Conservation (phyloP, 2,888 invertebrate species). For the Lapara coniferarum region DNA sequence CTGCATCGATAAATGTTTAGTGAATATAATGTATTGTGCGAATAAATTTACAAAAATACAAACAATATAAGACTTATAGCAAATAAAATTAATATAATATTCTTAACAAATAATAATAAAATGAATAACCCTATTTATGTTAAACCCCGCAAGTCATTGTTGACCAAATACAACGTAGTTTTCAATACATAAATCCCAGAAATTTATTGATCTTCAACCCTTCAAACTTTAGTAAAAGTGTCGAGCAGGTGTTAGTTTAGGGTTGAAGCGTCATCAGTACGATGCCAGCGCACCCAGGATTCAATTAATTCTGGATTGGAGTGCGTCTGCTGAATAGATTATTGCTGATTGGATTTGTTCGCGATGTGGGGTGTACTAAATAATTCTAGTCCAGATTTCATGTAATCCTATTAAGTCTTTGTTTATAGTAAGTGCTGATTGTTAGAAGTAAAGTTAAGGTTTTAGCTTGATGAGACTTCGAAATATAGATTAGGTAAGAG, state of each 20-base stretch:
- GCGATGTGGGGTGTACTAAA: not conserved
- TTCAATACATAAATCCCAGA: too few species aligned
- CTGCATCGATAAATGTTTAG: too few species aligned
- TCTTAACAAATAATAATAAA: too few species aligned
- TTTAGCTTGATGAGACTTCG: not conserved
- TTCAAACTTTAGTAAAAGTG: not conserved
- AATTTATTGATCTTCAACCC: too few species aligned
- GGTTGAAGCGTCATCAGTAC: constrained; percentile 1
- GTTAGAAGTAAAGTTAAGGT: not conserved
- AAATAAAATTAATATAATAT: too few species aligned
- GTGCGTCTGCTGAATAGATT: constrained; percentile 16
- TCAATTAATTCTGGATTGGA: constrained; percentile 22
- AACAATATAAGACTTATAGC: too few species aligned
- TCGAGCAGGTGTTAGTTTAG: not conserved
- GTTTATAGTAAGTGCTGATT: not conserved
- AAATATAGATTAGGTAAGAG: too few species aligned
- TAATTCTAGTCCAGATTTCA: constrained; percentile 13
- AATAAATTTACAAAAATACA: too few species aligned
- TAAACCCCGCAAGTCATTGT: too few species aligned
- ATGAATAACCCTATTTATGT: too few species aligned
- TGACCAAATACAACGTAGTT: too few species aligned
- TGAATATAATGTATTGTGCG: too few species aligned
- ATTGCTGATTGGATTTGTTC: constrained; percentile 13
- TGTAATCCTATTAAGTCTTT: constrained; percentile 11
- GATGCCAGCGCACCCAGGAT: constrained; percentile 23